These are phyloP conservation scores for Podarcis raffonei DNA, from an alignment of 2,113 vertebrate genomes.

Conservation along the genomic window DNA sequence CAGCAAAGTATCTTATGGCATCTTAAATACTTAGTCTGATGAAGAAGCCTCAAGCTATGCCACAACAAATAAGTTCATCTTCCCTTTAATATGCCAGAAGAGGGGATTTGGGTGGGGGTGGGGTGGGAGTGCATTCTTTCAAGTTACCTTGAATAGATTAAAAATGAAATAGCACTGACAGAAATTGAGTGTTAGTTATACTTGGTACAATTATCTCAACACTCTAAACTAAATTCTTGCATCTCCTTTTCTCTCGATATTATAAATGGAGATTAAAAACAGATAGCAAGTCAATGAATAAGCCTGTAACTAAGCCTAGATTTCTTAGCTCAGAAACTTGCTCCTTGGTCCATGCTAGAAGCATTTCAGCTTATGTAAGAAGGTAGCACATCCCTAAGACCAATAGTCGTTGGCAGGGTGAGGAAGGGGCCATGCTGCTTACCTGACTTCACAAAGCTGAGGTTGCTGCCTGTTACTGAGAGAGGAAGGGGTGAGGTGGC, in stretches of 20 bases:
- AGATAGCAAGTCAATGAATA: neutral
- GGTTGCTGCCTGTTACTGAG: too few species aligned
- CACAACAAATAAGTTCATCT: neutral
- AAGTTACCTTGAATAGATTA: neutral
- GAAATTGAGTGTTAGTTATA: neutral
- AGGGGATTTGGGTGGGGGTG: neutral
- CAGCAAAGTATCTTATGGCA: neutral
- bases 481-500: too few species aligned
- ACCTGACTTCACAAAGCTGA: too few species aligned
- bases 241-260: neutral
- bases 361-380: neutral
- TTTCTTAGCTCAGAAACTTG: neutral
- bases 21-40: neutral
- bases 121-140: too few species aligned
- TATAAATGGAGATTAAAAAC: neutral
- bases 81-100: neutral
- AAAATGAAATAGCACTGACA: neutral
- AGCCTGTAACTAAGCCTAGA: neutral
- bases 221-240: neutral
- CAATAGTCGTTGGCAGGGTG: too few species aligned
- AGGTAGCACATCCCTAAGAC: neutral
- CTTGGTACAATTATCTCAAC: neutral
- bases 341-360: neutral
- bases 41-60: neutral
- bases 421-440: too few species aligned